Evolutionary conservation across 2,113 vertebrate species (phyloP).

Genomic region (Sula dactylatra): DNA sequence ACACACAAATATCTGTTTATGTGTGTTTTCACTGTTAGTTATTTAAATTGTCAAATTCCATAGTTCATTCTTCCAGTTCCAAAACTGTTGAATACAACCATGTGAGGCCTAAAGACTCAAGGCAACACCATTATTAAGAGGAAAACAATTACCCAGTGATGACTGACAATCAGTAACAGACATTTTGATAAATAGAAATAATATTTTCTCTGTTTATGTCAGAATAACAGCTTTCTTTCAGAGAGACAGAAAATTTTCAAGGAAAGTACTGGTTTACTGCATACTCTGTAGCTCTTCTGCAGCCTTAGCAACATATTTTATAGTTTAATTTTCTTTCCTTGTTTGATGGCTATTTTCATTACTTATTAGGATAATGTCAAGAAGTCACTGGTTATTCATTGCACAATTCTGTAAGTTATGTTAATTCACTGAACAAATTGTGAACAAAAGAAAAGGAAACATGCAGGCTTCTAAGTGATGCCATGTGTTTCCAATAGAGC

Average conservation of each 20-base stretch:
- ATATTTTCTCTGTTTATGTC: not conserved
- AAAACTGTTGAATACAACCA: not conserved
- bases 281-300: not conserved
- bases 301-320: slow-evolving; percentile 30
- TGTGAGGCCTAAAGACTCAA: not conserved
- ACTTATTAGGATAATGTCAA: slow-evolving; percentile 34
- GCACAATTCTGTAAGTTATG: not conserved
- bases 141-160: not conserved
- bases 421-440: not conserved
- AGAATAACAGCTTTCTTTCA: not conserved
- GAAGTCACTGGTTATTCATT: slow-evolving; percentile 34
- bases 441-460: not conserved
- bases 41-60: not conserved
- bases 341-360: slow-evolving; percentile 48
- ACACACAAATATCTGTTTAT: not conserved
- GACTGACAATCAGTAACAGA: not conserved
- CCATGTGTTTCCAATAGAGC: not conserved
- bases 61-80: not conserved
- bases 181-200: not conserved
- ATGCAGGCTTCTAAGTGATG: not conserved
- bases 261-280: not conserved
- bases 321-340: slow-evolving; percentile 9
- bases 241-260: not conserved
- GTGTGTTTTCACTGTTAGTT: not conserved
- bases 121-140: not conserved